Base-by-base conservation (phyloP, 2,797 vertebrate genomes). In the Kryptopterus vitreolus region DNA sequence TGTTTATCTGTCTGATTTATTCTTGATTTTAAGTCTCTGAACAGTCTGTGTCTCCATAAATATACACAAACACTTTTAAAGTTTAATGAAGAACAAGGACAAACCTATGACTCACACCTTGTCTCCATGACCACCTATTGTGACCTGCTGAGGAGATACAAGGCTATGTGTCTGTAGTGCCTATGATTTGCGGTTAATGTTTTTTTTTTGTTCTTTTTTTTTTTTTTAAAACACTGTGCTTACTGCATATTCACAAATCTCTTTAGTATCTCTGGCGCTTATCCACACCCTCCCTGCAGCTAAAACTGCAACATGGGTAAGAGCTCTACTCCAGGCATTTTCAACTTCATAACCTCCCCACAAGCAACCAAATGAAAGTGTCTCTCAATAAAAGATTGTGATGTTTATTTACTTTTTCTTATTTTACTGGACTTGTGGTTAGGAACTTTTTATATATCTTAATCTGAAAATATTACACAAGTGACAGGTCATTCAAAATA, bases 1-100 rank as follows among this genome's bases (percentile, higher is more conserved):
- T 7, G 59, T 22, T 20, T 26, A 68, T 70, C 68, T 4, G 50
- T 26, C 2, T 52, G 26, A 53, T 52, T 70, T 52, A 52, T 31
- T 31, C 8, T 53, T 16, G 50, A 72, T 20, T 15, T 6, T 35
- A 13, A 57, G 13, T 73, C 20, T 22, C 4, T 69, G 50, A 71
- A 53, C 69, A 71, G 50, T 53, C 33, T 18, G 29, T 43, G 53
- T 73, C 71, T 73, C 53, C 43, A 35, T 22, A 58, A 58, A 58
- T 43, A 53, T 13, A 73, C 53, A 38, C 52, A 57, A 20, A 3
- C 31, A 24, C 20, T 35, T 55, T 11, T 55, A 53, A 29, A 33
- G 70, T 55, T 72, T 72, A 24, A 72, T 72, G 29, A 52, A 15
- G 20, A 55, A 57, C 31, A 72, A 12, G 29, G 35, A 72, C 31